Conservation (phyloP, 2,888 invertebrate species). For the Drosophila longiperda region DNA sequence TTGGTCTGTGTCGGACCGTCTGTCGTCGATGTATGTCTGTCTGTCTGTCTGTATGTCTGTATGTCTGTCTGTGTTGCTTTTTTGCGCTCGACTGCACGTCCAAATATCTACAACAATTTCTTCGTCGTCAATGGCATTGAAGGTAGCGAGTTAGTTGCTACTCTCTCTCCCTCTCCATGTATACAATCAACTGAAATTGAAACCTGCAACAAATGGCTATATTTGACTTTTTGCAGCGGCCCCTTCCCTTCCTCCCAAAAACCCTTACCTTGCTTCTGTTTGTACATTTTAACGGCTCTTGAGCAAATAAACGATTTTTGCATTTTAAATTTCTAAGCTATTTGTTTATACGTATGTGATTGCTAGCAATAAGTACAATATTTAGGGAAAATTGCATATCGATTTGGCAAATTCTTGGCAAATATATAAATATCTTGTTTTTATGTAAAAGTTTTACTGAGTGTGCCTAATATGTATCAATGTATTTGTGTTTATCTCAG, state of each 20-base stretch:
- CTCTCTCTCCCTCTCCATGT: conserved; percentile 34
- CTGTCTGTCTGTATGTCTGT: conserved; percentile 41
- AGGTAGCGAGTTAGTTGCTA: conserved; percentile 45
- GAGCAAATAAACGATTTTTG: conserved; percentile 79
- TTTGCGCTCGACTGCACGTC: conserved; percentile 75
- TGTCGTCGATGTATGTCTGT: conserved; percentile 56
- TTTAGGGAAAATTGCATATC: conserved; percentile 73
- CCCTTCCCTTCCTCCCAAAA: not conserved
- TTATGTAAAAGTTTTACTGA: conserved; percentile 40
- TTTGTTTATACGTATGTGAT: conserved; percentile 8
- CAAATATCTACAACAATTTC: conserved; percentile 77
- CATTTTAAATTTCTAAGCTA: conserved; percentile 72
- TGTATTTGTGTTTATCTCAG: conserved; percentile 12
- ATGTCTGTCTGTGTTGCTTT: conserved; percentile 55
- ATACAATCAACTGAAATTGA: conserved; percentile 78
- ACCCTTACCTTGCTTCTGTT: conserved; percentile 31
- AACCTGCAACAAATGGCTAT: conserved; percentile 77
- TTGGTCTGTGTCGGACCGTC: conserved; percentile 52
- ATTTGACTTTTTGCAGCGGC: conserved; percentile 71
- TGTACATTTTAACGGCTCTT: conserved; percentile 75
- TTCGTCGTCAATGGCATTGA: conserved; percentile 63
- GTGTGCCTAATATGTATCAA: conserved; percentile 13
- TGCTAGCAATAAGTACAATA: conserved; percentile 52
- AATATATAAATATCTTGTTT: conserved; percentile 37
- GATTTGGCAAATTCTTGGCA: conserved; percentile 50